Evolutionary conservation across 2,113 vertebrate species (phyloP).

Genomic region (Peromyscus polionotus): DNA sequence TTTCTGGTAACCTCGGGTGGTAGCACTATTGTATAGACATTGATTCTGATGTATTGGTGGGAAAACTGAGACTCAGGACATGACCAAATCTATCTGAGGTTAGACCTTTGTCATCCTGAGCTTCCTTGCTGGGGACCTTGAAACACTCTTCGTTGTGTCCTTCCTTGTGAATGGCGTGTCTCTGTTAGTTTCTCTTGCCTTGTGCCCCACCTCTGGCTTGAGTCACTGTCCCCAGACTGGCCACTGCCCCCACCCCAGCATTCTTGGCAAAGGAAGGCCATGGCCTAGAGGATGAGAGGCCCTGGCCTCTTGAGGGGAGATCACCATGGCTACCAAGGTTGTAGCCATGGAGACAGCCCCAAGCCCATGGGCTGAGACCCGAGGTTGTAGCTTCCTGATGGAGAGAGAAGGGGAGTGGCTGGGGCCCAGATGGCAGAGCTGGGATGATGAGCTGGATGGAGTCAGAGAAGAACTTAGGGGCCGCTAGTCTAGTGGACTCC

Average conservation of each 20-base stretch:
- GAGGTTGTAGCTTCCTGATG: constrained; percentile 6
- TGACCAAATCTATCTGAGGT: background rate
- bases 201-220: background rate
- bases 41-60: background rate
- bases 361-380: constrained; percentile 5
- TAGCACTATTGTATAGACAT: background rate
- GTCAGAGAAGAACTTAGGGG: background rate
- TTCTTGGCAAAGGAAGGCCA: constrained; percentile 25
- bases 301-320: background rate
- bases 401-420: background rate
- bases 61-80: background rate
- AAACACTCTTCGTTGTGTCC: background rate
- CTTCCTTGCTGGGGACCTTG: background rate
- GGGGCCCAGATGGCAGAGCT: background rate
- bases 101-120: background rate
- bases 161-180: background rate
- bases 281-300: constrained; percentile 3
- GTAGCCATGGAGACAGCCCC: constrained; percentile 60
- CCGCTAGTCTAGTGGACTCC: background rate
- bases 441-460: background rate
- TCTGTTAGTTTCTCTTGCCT: background rate
- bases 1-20: background rate
- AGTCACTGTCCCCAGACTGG: background rate
- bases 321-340: constrained; percentile 32
- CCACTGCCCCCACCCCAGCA: background rate